Percentiles rank a stretch among this genome's conserved stretches.
Evolutionary conservation across 2,113 vertebrate genomes (phyloP).

Genomic region (Sciurus niger): DNA sequence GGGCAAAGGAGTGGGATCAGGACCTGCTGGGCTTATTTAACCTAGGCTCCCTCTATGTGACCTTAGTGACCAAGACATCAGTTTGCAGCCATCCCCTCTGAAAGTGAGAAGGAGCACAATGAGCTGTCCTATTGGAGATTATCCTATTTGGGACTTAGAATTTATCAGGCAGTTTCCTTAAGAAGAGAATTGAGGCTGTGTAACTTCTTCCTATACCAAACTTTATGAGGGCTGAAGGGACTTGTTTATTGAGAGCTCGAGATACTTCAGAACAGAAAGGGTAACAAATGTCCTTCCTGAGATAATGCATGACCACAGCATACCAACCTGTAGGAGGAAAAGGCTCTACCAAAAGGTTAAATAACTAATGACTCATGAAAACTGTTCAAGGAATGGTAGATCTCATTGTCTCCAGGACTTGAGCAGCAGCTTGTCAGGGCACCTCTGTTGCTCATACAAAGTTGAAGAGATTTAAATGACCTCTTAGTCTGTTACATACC

Average conservation of each 20-base stretch:
- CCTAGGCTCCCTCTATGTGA: neutral
- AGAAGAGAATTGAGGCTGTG: neutral
- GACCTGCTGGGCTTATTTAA: neutral
- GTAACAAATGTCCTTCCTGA: neutral
- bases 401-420: neutral
- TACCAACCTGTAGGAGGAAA: neutral
- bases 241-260: constrained; percentile 13
- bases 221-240: constrained; percentile 6
- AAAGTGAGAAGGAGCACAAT: neutral
- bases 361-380: neutral
- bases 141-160: neutral
- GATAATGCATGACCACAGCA: neutral
- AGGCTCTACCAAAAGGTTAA: too few relatives aligned
- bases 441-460: neutral
- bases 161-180: constrained; percentile 1
- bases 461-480: neutral
- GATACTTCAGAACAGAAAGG: neutral
- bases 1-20: neutral
- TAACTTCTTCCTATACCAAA: neutral
- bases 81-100: neutral
- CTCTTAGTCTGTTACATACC: neutral
- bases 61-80: neutral
- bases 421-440: neutral
- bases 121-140: constrained; percentile 13
- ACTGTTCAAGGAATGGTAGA: too few relatives aligned